Base-by-base conservation (phyloP, 2,888 invertebrate species). In the Cantharis flavilabris region DNA sequence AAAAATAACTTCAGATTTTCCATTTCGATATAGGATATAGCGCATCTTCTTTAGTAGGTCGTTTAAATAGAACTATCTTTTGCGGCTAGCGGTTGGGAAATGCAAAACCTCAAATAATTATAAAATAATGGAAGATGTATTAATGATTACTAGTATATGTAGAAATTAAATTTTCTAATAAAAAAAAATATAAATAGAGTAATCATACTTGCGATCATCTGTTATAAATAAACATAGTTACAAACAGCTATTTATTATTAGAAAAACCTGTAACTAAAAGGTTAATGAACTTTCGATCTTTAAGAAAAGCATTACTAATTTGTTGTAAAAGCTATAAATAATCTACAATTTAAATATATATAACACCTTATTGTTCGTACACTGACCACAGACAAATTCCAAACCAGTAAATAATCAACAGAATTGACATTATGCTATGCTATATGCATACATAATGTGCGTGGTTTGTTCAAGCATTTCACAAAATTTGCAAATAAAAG, bases 401-500 rank as follows among this genome's bases (percentile, higher is more conserved):
- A 49, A 49, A 49, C n/a, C 49, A n/a, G 49, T 49, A 49, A 49
- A 49, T 49, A 49, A 49, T 49, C 49, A 49, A 49, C n/a, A 49
- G 49, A 49, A 49, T n/a, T 49, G 49, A n/a, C 49, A n/a, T 49
- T 30, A 30, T 30, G 10, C 10, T 26, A 49, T n/a, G n/a, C n/a
- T n/a, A n/a, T n/a, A n/a, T n/a, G 7, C 28, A 30, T 30, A 11
- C 28, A 11, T 30, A 30, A 30, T 30, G 11, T 13, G 11, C 49
- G 49, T 49, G n/a, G n/a, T 49, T 49, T 49, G 13, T n/a, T 49
- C n/a, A n/a, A n/a, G 49, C n/a, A 49, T 49, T 49, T 49, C 49
- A 9, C n/a, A 49, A 70, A 79, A 79, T 78, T 77, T 77, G 77
- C 70, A 73, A 49, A 72, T 72, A 71, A 71, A 49, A 33, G 70